Evolutionary conservation across 1,140 invertebrate species (phyloP).

Genomic region (Musca domestica): DNA sequence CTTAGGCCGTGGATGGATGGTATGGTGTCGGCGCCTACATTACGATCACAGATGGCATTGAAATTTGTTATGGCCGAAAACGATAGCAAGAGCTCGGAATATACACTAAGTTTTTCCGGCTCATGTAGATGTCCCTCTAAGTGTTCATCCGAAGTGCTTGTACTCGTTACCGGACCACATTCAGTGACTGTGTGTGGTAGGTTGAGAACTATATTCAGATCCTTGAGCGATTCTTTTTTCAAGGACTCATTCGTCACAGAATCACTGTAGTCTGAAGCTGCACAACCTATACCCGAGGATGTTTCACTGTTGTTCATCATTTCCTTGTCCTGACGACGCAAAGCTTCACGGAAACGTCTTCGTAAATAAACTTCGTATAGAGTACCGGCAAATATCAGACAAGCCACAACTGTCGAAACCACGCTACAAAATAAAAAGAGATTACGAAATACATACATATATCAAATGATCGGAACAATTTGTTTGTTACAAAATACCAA

Average conservation of each 20-base stretch:
- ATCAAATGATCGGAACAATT: background rate
- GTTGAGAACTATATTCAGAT: conserved; percentile 45
- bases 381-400: conserved; percentile 63
- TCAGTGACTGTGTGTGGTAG: conserved; percentile 32
- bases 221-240: conserved; percentile 44
- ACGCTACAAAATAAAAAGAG: conserved; percentile 55
- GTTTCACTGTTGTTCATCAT: conserved; percentile 52
- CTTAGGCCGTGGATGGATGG: conserved; percentile 78
- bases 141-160: conserved; percentile 63
- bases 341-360: conserved; percentile 47
- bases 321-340: conserved; percentile 48
- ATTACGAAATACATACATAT: conserved; percentile 8
- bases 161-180: conserved; percentile 47
- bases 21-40: conserved; percentile 77
- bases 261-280: conserved; percentile 53
- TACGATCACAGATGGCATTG: conserved; percentile 72
- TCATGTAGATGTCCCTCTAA: conserved; percentile 56
- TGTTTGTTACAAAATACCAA: conserved; percentile 54
- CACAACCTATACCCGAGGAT: conserved; percentile 53
- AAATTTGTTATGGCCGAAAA: conserved; percentile 76
- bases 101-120: conserved; percentile 57
- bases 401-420: conserved; percentile 58
- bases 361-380: conserved; percentile 61
- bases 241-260: conserved; percentile 37
- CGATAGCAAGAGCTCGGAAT: conserved; percentile 71